A percentile compares a stretch with the other conserved stretches of the same genome.
Evolutionary conservation across 1,140 invertebrate genomes (phyloP).

Genomic region (Zaprionus camerounensis): DNA sequence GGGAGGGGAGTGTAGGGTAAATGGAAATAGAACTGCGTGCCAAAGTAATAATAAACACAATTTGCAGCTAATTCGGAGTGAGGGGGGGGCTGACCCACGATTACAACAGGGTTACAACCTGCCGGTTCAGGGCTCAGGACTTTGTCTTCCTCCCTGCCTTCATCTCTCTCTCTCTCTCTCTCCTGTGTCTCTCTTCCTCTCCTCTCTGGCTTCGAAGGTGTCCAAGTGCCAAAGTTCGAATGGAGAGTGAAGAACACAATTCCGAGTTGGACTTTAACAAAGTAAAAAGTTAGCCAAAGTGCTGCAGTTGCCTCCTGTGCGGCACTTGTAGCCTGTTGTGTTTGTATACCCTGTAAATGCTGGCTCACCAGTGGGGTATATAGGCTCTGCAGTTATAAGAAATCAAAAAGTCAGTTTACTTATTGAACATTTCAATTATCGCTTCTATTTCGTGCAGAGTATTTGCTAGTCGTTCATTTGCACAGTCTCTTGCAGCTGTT

Average conservation of each 20-base stretch:
- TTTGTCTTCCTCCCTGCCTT: background rate
- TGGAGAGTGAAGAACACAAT: slow-evolving; percentile 45
- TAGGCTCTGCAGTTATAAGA: background rate
- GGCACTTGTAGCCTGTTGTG: slow-evolving; percentile 46
- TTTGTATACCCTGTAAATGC: slow-evolving; percentile 9
- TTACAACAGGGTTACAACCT: slow-evolving; percentile 33
- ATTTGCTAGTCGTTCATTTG: background rate
- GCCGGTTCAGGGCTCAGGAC: slow-evolving; percentile 9
- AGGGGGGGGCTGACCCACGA: slow-evolving; percentile 18
- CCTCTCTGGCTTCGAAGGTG: slow-evolving; percentile 31
- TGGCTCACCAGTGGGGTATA: background rate
- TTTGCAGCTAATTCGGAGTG: slow-evolving; percentile 67
- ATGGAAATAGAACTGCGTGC: slow-evolving; percentile 61
- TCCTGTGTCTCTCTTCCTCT: background rate
- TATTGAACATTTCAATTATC: no score
- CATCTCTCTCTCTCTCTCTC: background rate
- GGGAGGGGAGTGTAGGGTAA: background rate
- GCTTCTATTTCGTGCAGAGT: background rate
- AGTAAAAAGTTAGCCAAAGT: slow-evolving; percentile 66
- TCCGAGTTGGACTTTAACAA: slow-evolving; percentile 72
- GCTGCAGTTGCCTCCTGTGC: slow-evolving; percentile 28
- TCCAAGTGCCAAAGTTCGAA: slow-evolving; percentile 64
- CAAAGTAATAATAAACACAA: slow-evolving; percentile 78
- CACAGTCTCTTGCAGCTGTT: background rate
- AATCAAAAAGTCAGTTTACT: background rate